Percentiles rank a stretch among this genome's conserved stretches.
These are phyloP conservation scores for Clanis bilineata DNA, from an alignment of 2,888 invertebrate genomes.

Conservation along the genomic window DNA sequence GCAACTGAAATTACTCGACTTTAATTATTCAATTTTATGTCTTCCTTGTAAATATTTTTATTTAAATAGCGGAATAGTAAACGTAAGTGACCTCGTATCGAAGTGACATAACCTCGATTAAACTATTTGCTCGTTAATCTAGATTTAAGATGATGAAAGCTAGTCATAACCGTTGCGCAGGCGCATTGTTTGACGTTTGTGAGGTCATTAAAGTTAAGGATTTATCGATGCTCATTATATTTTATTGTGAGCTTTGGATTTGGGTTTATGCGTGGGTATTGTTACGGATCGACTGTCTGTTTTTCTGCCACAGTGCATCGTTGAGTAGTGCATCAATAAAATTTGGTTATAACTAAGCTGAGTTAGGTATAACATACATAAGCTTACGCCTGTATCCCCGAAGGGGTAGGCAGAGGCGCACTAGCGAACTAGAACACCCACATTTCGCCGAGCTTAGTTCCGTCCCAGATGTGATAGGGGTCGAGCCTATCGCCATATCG, in stretches of 20 bases:
- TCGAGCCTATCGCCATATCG: no score
- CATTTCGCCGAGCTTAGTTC: no score
- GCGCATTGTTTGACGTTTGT: slow-evolving; percentile 33
- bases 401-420: no score
- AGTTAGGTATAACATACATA: no score
- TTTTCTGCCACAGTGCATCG: not conserved
- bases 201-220: slow-evolving; percentile 29
- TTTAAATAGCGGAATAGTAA: not conserved
- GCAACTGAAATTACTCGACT: no score
- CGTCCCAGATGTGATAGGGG: no score
- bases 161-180: slow-evolving; percentile 26
- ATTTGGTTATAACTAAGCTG: no score
- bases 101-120: not conserved
- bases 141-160: slow-evolving; percentile 6
- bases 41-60: not conserved
- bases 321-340: no score
- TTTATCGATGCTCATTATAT: slow-evolving; percentile 30
- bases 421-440: no score
- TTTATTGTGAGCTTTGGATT: slow-evolving; percentile 27
- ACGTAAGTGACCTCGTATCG: not conserved
- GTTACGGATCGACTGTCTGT: not conserved
- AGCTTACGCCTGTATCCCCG: no score
- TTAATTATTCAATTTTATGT: no score
- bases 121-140: not conserved
- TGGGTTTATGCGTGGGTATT: not conserved